Evolutionary conservation across 2,888 invertebrate species (phyloP), one percentile per base, ranked within the genome.

Genomic region (Cheiracanthium punctorium): DNA sequence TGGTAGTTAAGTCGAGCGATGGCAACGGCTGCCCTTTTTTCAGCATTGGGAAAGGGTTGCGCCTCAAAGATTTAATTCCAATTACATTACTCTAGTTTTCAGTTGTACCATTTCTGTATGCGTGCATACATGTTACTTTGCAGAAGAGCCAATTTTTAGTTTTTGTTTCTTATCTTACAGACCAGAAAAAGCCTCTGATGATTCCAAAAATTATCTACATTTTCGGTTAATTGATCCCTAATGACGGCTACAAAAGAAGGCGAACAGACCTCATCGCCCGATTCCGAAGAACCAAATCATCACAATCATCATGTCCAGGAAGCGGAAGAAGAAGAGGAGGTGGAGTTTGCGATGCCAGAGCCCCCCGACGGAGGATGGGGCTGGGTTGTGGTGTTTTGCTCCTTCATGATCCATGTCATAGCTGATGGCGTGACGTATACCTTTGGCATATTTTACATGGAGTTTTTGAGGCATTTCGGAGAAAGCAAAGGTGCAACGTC

Each of bases 341-440:
- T 77, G 12, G 81, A 77, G 24, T n/a, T 72, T 1, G 12, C 17
- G 17, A 81, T 76, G 76, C 81, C 87, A 17, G 84, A 77, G 10
- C 90, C 90, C 12, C 96, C 96, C 0, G 97, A 97, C 91, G 97
- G 97, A 0, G 98, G 97, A 14, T 98, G 97, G 97, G 98, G 98
- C 0, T 97, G 97, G 97, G 93, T 96, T 92, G 96, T 98, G 71
- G 97, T 97, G 77, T 95, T 97, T 91, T 97, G 96, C 32, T 98
- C 97, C 8, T 98, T 99, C 93, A 95, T 98, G 95, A 96, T 99
- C 90, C 98, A 99, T 93, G 92, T 93, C 71, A 90, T 95, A 95
- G 98, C 97, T 89, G 99, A 99, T 92, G 99, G 99, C 85, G 96
- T 99, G 92, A 98, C 98, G 75, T 99, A 99, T 93, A 97, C 98